Conservation (phyloP, 2,797 vertebrate species). For the Lacerta agilis region DNA sequence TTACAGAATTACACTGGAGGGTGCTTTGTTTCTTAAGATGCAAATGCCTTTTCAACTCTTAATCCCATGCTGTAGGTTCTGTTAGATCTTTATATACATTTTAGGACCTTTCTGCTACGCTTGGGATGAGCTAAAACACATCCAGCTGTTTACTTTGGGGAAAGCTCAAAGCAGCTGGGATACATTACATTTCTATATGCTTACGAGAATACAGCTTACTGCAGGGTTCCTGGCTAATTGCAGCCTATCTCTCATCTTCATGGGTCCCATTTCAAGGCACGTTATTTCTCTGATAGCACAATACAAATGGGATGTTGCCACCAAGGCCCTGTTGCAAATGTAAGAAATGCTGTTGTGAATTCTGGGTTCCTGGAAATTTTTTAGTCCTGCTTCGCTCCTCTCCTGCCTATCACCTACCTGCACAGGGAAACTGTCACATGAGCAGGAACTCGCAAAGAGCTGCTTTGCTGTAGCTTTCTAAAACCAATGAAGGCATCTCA, state of each 20-base stretch:
- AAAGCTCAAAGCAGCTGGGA: conserved; percentile 51
- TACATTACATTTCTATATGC: conserved; percentile 55
- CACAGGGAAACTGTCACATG: conserved; percentile 51
- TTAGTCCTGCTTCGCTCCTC: conserved; percentile 44
- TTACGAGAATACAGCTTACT: conserved; percentile 41
- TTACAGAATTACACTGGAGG: conserved; percentile 47
- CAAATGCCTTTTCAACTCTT: conserved; percentile 58
- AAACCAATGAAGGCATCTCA: conserved; percentile 42
- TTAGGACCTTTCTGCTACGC: conserved; percentile 54
- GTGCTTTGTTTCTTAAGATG: conserved; percentile 64
- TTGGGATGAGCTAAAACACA: conserved; percentile 53
- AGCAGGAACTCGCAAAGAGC: conserved; percentile 57
- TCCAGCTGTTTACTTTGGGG: conserved; percentile 60
- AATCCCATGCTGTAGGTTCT: conserved; percentile 53
- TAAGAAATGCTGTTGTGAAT: conserved; percentile 30
- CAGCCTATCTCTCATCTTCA: conserved; percentile 41
- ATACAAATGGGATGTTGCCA: not conserved
- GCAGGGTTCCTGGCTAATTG: conserved; percentile 44
- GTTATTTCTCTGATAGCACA: conserved; percentile 27
- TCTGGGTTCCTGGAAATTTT: conserved; percentile 54
- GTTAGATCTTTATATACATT: conserved; percentile 54
- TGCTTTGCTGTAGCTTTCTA: conserved; percentile 39
- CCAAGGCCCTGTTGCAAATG: not conserved
- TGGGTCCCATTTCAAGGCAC: conserved; percentile 34
- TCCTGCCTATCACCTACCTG: conserved; percentile 55